Evolutionary conservation across 1,140 invertebrate species (phyloP), one percentile per base, ranked within the genome.

Genomic region (Macrobrachium nipponense): DNA sequence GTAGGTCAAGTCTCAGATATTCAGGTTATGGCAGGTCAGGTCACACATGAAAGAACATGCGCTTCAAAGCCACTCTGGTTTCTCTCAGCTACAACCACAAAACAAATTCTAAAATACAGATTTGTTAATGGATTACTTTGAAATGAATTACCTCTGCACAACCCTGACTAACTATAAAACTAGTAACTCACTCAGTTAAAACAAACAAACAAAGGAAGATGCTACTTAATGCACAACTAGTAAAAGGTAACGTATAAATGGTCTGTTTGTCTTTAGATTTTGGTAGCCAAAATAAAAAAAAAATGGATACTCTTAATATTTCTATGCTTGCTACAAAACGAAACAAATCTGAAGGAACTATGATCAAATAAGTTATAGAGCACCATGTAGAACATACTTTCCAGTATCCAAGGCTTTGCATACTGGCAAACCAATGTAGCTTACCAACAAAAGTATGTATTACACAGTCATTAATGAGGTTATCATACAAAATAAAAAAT

Each of bases 181-280:
- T 85, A 85, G 83, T 85, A 79, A 86, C 83, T 86, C 83, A 86
- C 83, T 86, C 83, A 86, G 77, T 86, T 80, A 86, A 86, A 86
- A 86, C 83, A 86, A 80, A 86, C 83, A 86, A 80, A 85, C 83
- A 85, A 72, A 76, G 83, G 58, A 78, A 85, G 83, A 85, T 85
- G 83, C 83, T 85, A 85, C 83, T 85, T 80, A 80, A 86, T 86
- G 83, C 83, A 86, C 83, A 86, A 62, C 20, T 27, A 36, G 8
- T 23, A 73, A 17, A 73, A 73, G 70, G 18, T 73, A 73, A 73
- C 23, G 43, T 3, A 73, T n/a, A 73, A 73, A 73, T 17, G 27
- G 27, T 27, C 64, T 51, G 51, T 51, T 51, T 23, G 44, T 23
- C 70, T 17, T 73, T 73, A 36, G 70, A 36, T 73, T 73, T 73